Evolutionary conservation across 2,888 invertebrate species (phyloP), one percentile per base, ranked within the genome.

Genomic region (Boloria euphrosyne): DNA sequence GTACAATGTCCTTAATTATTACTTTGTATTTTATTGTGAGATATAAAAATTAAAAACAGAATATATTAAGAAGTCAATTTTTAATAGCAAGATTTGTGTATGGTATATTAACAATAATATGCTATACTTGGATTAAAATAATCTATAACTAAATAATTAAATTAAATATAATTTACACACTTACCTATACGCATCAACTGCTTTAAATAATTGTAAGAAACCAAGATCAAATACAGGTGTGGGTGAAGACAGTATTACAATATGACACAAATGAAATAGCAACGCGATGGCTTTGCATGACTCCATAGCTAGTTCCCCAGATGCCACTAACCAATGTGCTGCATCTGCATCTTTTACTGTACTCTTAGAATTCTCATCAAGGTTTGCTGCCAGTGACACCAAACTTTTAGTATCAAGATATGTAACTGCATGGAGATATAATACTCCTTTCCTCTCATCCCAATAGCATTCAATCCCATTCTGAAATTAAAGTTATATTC

Each of bases 251-350:
- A 82, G 77, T 50, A 93, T 83, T 17, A 97, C 93, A 69, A 98
- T 94, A 78, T 98, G 97, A 69, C 97, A 97, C 53, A 97, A 87
- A 75, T 96, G 95, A 80, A 97, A 95, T 16, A 97, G 89, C 68
- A 97, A 90, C 2, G 97, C 93, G 62, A 98, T 87, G 51, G 94
- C 94, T 76, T 95, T 94, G 17, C 97, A 96, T 2, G 92, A 84
- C 16, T 92, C 93, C 0, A 85, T 79, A 0, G 92, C 87, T 46
- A 92, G 79, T 68, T 93, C 90, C 0, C 93, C 93, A 0, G 89
- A 84, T 0, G 95, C 93, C 50, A 94, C 94, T 62, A 96, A 90
- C 88, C 96, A 96, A 80, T 96, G 82, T 0, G 86, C 83, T 13
- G 89, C 83, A 60, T 90, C 91, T 0, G 89, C 89, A 71, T 91